Base-by-base conservation (phyloP, 2,113 vertebrate genomes). In the Anoplopoma fimbria region DNA sequence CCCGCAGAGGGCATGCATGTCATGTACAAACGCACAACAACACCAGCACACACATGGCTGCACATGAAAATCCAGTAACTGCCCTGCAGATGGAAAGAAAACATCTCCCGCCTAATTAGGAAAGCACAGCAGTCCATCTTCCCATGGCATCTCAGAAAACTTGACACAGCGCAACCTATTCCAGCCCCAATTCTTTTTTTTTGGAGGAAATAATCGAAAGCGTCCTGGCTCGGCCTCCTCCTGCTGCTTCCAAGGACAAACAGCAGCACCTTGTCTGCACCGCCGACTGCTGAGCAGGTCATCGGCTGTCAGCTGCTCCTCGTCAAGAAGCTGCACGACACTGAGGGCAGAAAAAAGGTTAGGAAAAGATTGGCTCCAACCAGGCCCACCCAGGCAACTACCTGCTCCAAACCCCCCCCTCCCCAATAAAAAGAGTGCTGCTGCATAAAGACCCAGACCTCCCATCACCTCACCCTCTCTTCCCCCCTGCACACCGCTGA, bases 181-280 rank as follows among this genome's bases (percentile, higher is more conserved):
- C 25, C 49, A 9, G 36, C 0, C 42, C 42, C 67, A 21, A 2
- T n/a, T n/a, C 9, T n/a, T 10, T 55, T 61, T 84, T 69, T 64
- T 75, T 36, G 0, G 36, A 82, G 27, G 31, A 40, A 25, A 55
- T 71, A 89, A 89, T 84, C 29, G 21, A 78, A 81, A 74, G 34
- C 27, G 23, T 81, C 81, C 76, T 23, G 38, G 12, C 36, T 77
- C 63, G 17, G 33, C 64, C 80, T 90, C 85, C 55, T 75, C 51
- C 77, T 36, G 83, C 77, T 36, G 83, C 72, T 90, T 82, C 90
- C 87, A 87, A 89, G 90, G 91, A 88, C 88, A 62, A 79, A 78
- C 77, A 2, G 62, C 74, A 67, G 81, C 78, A 83, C 83, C 81
- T 82, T 13, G 42, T 68, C 42, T 65, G 68, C 49, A 23, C 79